These are phyloP conservation scores for Athalia rosae DNA, from an alignment of 2,888 invertebrate genomes.

Conservation along the genomic window DNA sequence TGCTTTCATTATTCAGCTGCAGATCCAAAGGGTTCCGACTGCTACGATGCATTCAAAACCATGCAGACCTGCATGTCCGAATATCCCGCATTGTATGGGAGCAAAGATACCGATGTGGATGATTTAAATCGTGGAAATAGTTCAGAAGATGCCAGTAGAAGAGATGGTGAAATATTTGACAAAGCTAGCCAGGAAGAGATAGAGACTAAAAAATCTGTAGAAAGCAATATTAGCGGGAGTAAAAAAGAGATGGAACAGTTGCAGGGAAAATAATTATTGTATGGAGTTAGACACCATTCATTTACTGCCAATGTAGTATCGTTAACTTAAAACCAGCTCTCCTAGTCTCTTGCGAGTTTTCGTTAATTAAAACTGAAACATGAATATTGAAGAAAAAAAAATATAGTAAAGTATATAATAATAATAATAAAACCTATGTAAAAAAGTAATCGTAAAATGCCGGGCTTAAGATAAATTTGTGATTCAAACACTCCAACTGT, in stretches of 20 bases:
- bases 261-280: conserved; percentile 48
- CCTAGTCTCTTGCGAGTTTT: too few relatives aligned
- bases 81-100: conserved; percentile 88
- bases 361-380: too few relatives aligned
- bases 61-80: conserved; percentile 94
- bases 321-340: not conserved
- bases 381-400: too few relatives aligned
- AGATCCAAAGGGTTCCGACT: conserved; percentile 95
- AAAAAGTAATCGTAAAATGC: too few relatives aligned
- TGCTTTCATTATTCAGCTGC: conserved; percentile 94
- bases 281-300: not conserved
- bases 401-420: too few relatives aligned
- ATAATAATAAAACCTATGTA: too few relatives aligned
- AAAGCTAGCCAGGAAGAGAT: conserved; percentile 9
- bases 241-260: conserved; percentile 51
- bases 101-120: conserved; percentile 81
- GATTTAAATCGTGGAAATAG: conserved; percentile 73
- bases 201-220: conserved; percentile 5
- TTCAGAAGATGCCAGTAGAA: conserved; percentile 52
- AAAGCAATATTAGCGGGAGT: conserved; percentile 39
- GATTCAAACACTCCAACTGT: too few relatives aligned
- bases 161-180: not conserved
- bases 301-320: conserved; percentile 20
- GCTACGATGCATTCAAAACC: conserved; percentile 90
- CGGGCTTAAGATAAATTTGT: too few relatives aligned